Percentiles rank a stretch among this genome's conserved stretches.
phyloP scores from a whole-genome alignment of 1,140 invertebrate genomes.

The Condylostylus longicornis region DNA sequence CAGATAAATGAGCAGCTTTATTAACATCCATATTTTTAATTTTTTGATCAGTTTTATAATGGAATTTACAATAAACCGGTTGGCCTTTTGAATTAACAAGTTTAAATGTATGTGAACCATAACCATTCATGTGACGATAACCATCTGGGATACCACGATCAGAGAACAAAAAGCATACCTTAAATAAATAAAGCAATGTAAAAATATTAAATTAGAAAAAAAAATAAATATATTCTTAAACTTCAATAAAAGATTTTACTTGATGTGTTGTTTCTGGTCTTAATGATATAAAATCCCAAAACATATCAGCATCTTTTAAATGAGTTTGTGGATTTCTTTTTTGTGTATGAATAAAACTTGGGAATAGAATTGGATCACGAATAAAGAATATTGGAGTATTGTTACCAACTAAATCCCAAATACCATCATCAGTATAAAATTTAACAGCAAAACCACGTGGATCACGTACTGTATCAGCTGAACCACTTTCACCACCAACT shows the following conservation, averaged over 20 bases:
- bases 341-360: conserved; percentile 83
- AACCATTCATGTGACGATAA: conserved; percentile 89
- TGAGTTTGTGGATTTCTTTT: conserved; percentile 90
- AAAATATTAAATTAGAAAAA: not conserved
- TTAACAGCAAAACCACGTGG: conserved; percentile 89
- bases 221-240: not conserved
- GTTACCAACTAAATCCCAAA: conserved; percentile 95
- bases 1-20: conserved; percentile 54
- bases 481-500: conserved; percentile 71
- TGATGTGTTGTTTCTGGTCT: conserved; percentile 82
- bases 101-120: conserved; percentile 91
- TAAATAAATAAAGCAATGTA: not conserved
- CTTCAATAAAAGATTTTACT: conserved; percentile 6
- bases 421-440: conserved; percentile 91
- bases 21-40: conserved; percentile 69
- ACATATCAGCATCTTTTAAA: conserved; percentile 82
- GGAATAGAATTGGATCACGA: conserved; percentile 80
- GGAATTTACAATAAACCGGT: conserved; percentile 82
- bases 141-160: conserved; percentile 90
- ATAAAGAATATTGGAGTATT: conserved; percentile 96
- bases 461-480: conserved; percentile 78
- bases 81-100: conserved; percentile 68
- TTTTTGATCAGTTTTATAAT: conserved; percentile 81
- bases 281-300: conserved; percentile 88
- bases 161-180: conserved; percentile 65